These are phyloP conservation scores for Bellardia bayeri DNA, from an alignment of 2,888 invertebrate species.

Conservation along the genomic window DNA sequence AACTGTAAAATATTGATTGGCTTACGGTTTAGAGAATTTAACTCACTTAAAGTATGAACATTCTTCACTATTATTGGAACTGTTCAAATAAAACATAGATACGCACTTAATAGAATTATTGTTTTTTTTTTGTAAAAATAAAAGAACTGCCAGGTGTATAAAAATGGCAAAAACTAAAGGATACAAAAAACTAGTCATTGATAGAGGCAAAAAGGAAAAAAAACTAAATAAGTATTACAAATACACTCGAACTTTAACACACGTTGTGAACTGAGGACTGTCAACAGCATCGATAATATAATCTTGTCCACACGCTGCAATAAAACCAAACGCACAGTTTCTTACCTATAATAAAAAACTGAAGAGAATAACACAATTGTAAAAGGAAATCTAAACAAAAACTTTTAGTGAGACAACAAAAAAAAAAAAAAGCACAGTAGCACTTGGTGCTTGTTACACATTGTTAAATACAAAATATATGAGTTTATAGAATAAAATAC, in stretches of 20 bases:
- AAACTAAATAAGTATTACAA: no score
- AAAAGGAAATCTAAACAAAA: neutral
- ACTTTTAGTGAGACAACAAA: no score
- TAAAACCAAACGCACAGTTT: neutral
- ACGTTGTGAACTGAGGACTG: neutral
- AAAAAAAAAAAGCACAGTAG: slow-evolving; percentile 15
- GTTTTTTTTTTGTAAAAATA: neutral
- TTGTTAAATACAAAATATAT: slow-evolving; percentile 26
- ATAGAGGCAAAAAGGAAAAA: neutral
- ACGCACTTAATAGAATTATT: neutral
- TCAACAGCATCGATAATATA: slow-evolving; percentile 12
- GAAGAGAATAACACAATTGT: neutral
- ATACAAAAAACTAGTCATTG: neutral
- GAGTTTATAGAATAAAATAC: slow-evolving; percentile 8
- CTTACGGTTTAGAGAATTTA: slow-evolving; percentile 11
- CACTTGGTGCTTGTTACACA: slow-evolving; percentile 44
- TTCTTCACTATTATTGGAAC: neutral
- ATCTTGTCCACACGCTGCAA: slow-evolving; percentile 37
- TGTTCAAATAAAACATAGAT: neutral
- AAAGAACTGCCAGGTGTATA: neutral
- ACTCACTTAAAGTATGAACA: neutral
- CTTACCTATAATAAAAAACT: neutral
- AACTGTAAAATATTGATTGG: neutral
- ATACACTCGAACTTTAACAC: neutral
- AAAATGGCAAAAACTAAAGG: neutral